Base-by-base conservation (phyloP, 2,888 invertebrate species). In the Hirtodrosophila alboralis region DNA sequence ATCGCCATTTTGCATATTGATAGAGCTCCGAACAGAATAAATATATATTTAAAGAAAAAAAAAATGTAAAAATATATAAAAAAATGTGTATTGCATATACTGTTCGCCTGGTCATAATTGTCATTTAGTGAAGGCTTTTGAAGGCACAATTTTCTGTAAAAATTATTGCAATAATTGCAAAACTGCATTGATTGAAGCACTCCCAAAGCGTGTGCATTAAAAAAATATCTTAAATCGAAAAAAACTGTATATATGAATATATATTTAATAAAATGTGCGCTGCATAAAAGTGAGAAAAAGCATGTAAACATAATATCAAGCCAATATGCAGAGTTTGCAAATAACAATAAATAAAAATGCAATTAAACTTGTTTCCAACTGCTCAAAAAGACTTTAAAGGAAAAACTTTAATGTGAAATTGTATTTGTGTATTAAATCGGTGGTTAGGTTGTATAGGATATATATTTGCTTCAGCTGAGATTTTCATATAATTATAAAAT, bases 1-100 rank as follows among this genome's bases (percentile, higher is more conserved):
- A 56, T 71, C 49, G 60, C 62, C 51, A 61, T 74, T 80, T 80
- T 64, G 79, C 76, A 80, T 74, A 68, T 76, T 66, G 71, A 75
- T 74, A 64, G 64, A 60, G 62, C 37, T 13, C 51, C 40, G 18
- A 1, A 6, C 2, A 23, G 23, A 8, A 27, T 36, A 21, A 28
- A 16, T 10, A 41, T 10, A 4, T 6, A n/a, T 0, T 18, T 7
- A 36, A 41, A 47, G 30, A 16, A 44, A 28, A 62, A 49, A 45
- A 47, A 37, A 4, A 2, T 33, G 13, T 23, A 27, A 9, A 12
- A 2, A 21, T 28, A 21, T 21, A 28, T 9, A 13, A 9, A 34
- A 9, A 18, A 8, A 34, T 4, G 9, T n/a, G 8, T 16, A 37
- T 38, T 9, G 16, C n/a, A 31, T 1, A 31, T 8, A 34, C 23